Conservation (phyloP, 2,113 vertebrate genomes). For the Neogale vison region DNA sequence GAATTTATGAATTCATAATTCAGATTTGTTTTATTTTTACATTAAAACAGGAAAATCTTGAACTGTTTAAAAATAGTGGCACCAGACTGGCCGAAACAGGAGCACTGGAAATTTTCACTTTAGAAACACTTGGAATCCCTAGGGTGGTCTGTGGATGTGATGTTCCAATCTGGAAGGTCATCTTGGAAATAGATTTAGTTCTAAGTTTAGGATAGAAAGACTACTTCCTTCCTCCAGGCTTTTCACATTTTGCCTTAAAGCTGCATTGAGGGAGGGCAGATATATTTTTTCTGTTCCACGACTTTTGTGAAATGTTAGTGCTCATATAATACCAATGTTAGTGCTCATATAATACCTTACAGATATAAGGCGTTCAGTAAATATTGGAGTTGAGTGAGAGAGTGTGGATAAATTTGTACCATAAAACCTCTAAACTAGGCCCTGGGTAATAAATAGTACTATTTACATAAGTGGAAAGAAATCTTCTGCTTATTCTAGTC, state of each 20-base stretch:
- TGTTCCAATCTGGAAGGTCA: constrained; percentile 21
- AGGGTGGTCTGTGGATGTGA: not conserved
- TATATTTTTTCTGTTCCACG: constrained; percentile 17
- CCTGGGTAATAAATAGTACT: constrained; percentile 26
- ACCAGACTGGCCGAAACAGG: constrained; percentile 51
- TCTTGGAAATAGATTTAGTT: constrained; percentile 39
- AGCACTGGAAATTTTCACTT: constrained; percentile 57
- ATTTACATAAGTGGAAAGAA: constrained; percentile 9
- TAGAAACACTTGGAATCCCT: constrained; percentile 41
- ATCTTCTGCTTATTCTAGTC: constrained; percentile 8
- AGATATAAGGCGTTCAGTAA: not conserved
- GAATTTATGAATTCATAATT: constrained; percentile 47
- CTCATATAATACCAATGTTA: not conserved
- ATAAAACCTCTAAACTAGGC: not conserved
- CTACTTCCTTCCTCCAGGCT: constrained; percentile 50
- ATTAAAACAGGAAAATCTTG: constrained; percentile 59
- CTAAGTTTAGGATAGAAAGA: constrained; percentile 56
- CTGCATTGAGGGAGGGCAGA: not conserved
- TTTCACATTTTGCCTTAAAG: constrained; percentile 2
- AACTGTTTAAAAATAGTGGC: constrained; percentile 72
- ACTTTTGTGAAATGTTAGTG: not conserved
- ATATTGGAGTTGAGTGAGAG: not conserved
- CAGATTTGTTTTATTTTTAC: constrained; percentile 59
- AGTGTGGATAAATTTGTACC: not conserved
- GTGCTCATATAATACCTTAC: not conserved